Conservation (phyloP, 2,797 vertebrate genomes). For the Eutrigla gurnardus region DNA sequence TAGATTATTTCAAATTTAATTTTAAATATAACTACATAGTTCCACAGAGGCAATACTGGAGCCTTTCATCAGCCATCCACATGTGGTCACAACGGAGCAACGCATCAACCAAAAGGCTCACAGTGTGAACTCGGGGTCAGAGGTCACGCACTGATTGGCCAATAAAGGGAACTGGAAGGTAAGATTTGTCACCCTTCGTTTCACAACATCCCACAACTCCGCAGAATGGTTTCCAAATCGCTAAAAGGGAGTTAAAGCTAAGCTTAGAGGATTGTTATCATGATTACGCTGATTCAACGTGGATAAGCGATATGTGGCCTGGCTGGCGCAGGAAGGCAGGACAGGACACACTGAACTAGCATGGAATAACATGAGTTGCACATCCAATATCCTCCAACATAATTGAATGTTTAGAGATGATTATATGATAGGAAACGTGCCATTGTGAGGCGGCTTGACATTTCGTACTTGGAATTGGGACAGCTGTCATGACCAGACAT, state of each 20-base stretch:
- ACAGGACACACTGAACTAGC: not conserved
- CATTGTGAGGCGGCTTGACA: not conserved
- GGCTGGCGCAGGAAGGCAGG: not conserved
- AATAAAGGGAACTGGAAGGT: constrained; percentile 37
- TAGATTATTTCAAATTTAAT: not conserved
- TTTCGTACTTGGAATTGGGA: constrained; percentile 1
- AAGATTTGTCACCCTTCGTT: constrained; percentile 31
- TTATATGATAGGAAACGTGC: constrained; percentile 7
- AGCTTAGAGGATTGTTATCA: constrained; percentile 20
- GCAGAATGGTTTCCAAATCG: not conserved
- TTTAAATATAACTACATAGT: not conserved
- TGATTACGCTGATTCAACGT: constrained; percentile 20
- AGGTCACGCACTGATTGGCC: constrained; percentile 44
- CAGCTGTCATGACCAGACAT: not conserved
- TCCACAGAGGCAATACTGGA: not conserved
- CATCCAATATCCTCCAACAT: too few species aligned
- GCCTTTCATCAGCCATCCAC: constrained; percentile 25
- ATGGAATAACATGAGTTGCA: not conserved
- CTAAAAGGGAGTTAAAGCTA: constrained; percentile 21
- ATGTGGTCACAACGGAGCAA: constrained; percentile 43
- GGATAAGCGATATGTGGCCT: not conserved
- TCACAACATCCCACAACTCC: not conserved
- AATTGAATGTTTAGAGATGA: constrained; percentile 14
- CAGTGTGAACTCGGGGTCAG: constrained; percentile 37
- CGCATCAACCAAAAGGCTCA: constrained; percentile 26